phyloP scores from a whole-genome alignment of 2,888 invertebrate genomes.

The Euspilapteryx auroguttella region DNA sequence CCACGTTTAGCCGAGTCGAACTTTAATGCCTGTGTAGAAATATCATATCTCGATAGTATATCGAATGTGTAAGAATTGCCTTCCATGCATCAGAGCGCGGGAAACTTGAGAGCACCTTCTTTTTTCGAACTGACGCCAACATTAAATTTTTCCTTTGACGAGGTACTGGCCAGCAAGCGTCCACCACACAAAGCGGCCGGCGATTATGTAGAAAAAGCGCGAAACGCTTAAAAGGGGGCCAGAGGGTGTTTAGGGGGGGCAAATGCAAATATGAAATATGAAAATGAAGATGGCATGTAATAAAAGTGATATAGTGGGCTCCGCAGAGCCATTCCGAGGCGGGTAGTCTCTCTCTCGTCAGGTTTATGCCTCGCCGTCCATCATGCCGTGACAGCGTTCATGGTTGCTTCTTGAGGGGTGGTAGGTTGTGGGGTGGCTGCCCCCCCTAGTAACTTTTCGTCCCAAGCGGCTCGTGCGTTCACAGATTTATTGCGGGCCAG shows the following conservation, averaged over 20 bases:
- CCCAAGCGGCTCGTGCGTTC: conserved; percentile 14
- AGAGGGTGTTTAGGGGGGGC: conserved; percentile 17
- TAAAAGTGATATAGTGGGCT: conserved; percentile 80
- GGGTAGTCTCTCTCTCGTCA: conserved; percentile 71
- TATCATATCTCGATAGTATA: no score
- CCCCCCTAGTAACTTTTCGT: conserved; percentile 2
- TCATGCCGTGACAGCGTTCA: conserved; percentile 70
- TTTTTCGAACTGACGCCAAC: conserved; percentile 4
- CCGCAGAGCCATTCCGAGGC: conserved; percentile 75
- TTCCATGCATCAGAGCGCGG: no score
- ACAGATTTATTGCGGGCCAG: conserved; percentile 51
- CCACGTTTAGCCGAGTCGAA: no score
- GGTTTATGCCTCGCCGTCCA: conserved; percentile 74
- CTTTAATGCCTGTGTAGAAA: no score
- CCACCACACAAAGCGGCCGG: conserved; percentile 27
- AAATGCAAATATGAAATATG: conserved; percentile 65
- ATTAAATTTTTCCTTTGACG: conserved; percentile 29
- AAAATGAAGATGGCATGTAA: conserved; percentile 73
- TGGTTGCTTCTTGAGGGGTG: conserved; percentile 34
- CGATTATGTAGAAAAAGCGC: conserved; percentile 53
- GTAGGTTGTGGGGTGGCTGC: conserved; percentile 13
- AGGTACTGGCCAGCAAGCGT: conserved; percentile 25
- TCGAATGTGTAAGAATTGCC: no score
- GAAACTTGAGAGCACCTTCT: no score
- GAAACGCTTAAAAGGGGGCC: conserved; percentile 36